phyloP scores from a whole-genome alignment of 2,797 vertebrate species.

The Aldrovandia affinis region DNA sequence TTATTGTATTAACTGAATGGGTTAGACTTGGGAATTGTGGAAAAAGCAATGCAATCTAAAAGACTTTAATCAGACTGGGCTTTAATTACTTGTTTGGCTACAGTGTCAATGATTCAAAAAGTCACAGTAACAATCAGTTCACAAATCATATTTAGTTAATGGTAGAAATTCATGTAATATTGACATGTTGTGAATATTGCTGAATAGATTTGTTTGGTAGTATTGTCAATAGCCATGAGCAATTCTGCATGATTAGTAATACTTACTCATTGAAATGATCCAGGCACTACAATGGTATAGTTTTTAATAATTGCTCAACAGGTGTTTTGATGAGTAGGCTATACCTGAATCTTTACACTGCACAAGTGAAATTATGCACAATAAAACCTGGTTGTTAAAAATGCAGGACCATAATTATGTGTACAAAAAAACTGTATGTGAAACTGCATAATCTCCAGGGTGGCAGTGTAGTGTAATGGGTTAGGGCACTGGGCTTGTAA shows the following conservation, averaged over 20 bases:
- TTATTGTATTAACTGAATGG: not conserved
- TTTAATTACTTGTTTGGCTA: not conserved
- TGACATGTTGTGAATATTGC: not conserved
- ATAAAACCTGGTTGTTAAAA: not conserved
- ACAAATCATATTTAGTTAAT: not conserved
- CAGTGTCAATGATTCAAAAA: not conserved
- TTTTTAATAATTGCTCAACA: slow-evolving; percentile 2
- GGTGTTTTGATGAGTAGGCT: not conserved
- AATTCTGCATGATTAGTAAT: not conserved
- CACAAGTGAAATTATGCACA: not conserved
- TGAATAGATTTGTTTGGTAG: too few relatives aligned
- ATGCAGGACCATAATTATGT: too few relatives aligned
- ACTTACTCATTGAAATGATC: not conserved
- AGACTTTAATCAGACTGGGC: not conserved
- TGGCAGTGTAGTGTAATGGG: too few relatives aligned
- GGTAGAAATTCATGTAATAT: not conserved
- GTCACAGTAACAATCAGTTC: not conserved
- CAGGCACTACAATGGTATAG: not conserved
- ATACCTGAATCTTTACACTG: not conserved
- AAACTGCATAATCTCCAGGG: too few relatives aligned
- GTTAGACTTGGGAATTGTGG: not conserved
- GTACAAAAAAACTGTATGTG: too few relatives aligned
- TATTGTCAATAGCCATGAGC: too few relatives aligned
- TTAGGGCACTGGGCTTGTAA: too few relatives aligned
- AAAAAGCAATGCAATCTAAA: not conserved